Percentiles rank a stretch among this genome's conserved stretches.
phyloP scores from a whole-genome alignment of 2,113 vertebrate species.

The Prolemur simus region DNA sequence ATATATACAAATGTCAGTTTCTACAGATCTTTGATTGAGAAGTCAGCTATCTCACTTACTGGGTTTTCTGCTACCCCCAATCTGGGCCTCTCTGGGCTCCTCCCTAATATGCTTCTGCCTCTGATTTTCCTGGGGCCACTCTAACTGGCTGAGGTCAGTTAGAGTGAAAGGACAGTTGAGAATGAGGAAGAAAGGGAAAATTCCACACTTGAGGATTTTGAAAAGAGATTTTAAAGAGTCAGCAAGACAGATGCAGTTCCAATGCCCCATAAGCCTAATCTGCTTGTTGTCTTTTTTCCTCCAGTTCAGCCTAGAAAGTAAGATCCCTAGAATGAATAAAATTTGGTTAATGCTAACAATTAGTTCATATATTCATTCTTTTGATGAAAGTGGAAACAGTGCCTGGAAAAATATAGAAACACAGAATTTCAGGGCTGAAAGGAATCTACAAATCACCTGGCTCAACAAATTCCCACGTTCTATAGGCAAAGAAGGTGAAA shows the following conservation, averaged over 20 bases:
- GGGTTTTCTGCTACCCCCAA: background rate
- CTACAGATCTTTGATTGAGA: slow-evolving; percentile 45
- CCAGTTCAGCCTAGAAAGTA: background rate
- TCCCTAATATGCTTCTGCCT: background rate
- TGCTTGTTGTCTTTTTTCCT: background rate
- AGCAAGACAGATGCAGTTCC: background rate
- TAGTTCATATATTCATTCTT: background rate
- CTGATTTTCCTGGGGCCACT: background rate
- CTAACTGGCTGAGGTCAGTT: background rate
- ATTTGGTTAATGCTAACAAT: background rate
- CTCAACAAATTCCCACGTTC: background rate
- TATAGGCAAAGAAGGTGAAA: background rate
- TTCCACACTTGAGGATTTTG: background rate
- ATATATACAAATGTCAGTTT: slow-evolving; percentile 25
- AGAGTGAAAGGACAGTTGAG: background rate
- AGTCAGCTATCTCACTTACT: background rate
- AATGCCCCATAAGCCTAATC: background rate
- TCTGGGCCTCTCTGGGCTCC: background rate
- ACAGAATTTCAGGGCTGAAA: background rate
- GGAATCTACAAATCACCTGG: background rate
- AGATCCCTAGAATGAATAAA: background rate
- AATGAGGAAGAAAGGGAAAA: background rate
- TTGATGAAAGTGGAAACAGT: background rate
- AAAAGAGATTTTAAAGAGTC: background rate
- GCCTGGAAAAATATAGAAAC: background rate